These are phyloP conservation scores for Heliothis peltigera DNA, from an alignment of 2,888 invertebrate species.

Conservation along the genomic window DNA sequence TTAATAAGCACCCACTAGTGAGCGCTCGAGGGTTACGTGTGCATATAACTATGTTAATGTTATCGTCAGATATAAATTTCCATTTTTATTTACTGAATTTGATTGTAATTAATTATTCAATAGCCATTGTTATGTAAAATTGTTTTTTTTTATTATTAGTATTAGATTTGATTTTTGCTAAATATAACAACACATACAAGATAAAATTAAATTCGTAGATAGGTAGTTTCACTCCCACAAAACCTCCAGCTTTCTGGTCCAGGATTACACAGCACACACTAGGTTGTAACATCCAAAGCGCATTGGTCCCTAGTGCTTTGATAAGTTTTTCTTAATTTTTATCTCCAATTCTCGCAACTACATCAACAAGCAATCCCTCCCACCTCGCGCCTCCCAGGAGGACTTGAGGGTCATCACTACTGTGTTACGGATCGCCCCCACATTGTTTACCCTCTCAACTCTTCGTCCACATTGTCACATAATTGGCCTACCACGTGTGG, in stretches of 20 bases:
- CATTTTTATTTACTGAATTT: conserved; percentile 55
- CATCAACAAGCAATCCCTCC: conserved; percentile 53
- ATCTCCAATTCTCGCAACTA: background rate
- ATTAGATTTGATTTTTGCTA: too few relatives aligned
- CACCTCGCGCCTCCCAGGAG: conserved; percentile 68
- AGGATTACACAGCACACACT: too few relatives aligned
- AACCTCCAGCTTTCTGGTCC: too few relatives aligned
- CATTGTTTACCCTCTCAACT: conserved; percentile 79
- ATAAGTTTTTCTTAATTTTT: conserved; percentile 13
- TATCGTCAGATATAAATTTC: conserved; percentile 58
- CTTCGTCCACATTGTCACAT: conserved; percentile 77
- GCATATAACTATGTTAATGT: conserved; percentile 66
- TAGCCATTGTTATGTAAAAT: conserved; percentile 46
- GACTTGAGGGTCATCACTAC: conserved; percentile 71
- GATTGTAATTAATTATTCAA: conserved; percentile 54
- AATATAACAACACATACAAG: too few relatives aligned
- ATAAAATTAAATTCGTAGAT: too few relatives aligned
- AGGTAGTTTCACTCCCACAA: too few relatives aligned
- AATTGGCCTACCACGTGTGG: conserved; percentile 76
- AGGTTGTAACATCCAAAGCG: too few relatives aligned
- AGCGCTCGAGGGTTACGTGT: conserved; percentile 48
- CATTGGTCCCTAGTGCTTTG: background rate
- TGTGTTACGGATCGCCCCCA: conserved; percentile 78
- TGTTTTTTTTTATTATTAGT: background rate
- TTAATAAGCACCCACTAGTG: conserved; percentile 76